Evolutionary conservation across 2,113 vertebrate genomes (phyloP).

Genomic region (Percina caprodes): DNA sequence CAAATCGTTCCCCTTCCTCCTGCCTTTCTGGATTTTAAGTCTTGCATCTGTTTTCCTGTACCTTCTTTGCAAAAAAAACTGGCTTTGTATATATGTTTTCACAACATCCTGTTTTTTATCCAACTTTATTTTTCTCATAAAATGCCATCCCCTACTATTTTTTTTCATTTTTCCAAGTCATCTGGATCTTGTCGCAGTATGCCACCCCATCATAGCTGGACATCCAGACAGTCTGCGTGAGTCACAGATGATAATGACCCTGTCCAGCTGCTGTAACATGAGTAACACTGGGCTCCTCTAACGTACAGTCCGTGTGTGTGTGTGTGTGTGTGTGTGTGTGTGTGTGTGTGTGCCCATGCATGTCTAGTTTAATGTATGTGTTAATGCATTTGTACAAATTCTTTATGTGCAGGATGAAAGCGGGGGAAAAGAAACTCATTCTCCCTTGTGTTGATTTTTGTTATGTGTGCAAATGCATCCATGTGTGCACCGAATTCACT

Average conservation of each 20-base stretch:
- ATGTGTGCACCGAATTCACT: constrained; percentile 34
- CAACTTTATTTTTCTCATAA: constrained; percentile 28
- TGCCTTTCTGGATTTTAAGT: constrained; percentile 44
- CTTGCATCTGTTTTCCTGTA: constrained; percentile 54
- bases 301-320: not conserved
- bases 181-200: constrained; percentile 65
- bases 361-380: constrained; percentile 37
- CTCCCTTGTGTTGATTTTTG: constrained; percentile 34
- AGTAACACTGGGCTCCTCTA: constrained; percentile 40
- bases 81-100: constrained; percentile 26
- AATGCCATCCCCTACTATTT: constrained; percentile 27
- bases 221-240: constrained; percentile 64
- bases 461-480: constrained; percentile 34
- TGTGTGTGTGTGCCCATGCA: constrained; percentile 43
- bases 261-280: constrained; percentile 52
- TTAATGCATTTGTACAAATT: constrained; percentile 33
- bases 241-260: constrained; percentile 72
- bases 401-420: constrained; percentile 1
- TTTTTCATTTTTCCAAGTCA: constrained; percentile 25
- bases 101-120: constrained; percentile 9
- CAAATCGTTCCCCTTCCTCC: constrained; percentile 32
- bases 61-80: constrained; percentile 12
- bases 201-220: constrained; percentile 63
- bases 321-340: constrained; percentile 21
- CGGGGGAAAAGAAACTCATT: not conserved